These are phyloP conservation scores for Trichosurus vulpecula DNA, from an alignment of 2,797 vertebrate genomes.

Conservation along the genomic window DNA sequence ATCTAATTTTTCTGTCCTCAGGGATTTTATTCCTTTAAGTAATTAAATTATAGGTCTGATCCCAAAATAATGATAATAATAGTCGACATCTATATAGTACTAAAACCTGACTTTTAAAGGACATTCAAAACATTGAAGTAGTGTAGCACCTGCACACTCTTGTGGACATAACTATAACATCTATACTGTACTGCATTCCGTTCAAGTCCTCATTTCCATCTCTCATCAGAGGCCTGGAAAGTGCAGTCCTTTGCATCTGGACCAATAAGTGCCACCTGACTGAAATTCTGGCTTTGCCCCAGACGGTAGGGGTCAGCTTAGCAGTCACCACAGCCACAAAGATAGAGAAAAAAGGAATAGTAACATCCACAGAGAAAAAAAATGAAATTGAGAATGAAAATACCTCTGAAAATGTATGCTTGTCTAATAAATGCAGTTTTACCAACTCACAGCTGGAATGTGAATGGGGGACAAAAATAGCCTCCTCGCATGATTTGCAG, in stretches of 20 bases:
- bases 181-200: neutral
- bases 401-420: conserved; percentile 13
- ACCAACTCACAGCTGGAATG: neutral
- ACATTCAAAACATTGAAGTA: neutral
- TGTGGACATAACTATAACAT: neutral
- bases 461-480: neutral
- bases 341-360: neutral
- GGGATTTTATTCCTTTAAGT: too few relatives aligned
- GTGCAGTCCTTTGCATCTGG: conserved; percentile 59
- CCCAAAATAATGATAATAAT: too few relatives aligned
- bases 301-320: conserved; percentile 63
- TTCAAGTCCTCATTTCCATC: conserved; percentile 31
- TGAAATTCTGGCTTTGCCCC: conserved; percentile 72
- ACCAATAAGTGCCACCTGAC: conserved; percentile 53
- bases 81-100: too few relatives aligned
- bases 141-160: neutral
- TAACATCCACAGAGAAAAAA: conserved; percentile 31
- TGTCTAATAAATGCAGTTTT: neutral
- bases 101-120: neutral
- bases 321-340: conserved; percentile 50
- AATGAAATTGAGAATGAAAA: neutral
- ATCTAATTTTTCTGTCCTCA: neutral
- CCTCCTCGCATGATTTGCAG: neutral
- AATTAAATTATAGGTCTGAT: too few relatives aligned
- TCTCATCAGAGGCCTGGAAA: conserved; percentile 17